These are phyloP conservation scores for Erebia palarica DNA, from an alignment of 2,888 invertebrate species.

Conservation along the genomic window DNA sequence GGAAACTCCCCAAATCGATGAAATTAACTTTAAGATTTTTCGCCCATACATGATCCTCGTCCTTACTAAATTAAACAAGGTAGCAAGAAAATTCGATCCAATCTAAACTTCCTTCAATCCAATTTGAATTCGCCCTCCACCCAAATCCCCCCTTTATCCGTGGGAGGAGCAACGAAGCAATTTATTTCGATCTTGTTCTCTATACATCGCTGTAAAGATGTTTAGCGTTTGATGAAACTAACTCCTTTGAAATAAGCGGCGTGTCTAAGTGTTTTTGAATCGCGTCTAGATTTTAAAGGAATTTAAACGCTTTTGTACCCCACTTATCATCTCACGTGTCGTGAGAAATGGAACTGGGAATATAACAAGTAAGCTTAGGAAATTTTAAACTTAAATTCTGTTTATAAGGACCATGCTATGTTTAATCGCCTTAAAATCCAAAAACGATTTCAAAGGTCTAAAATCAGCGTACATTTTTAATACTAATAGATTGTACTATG, in stretches of 20 bases:
- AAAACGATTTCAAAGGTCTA: no score
- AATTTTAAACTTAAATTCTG: no score
- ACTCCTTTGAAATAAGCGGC: slow-evolving; percentile 24
- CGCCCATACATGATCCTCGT: slow-evolving; percentile 43
- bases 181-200: slow-evolving; percentile 52
- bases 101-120: slow-evolving; percentile 80
- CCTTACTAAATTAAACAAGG: slow-evolving; percentile 77
- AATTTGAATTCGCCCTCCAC: slow-evolving; percentile 72
- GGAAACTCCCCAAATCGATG: slow-evolving; percentile 13
- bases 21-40: slow-evolving; percentile 36
- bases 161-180: slow-evolving; percentile 47
- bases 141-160: slow-evolving; percentile 43
- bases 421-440: not conserved
- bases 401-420: not conserved
- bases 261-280: slow-evolving; percentile 15
- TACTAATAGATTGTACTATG: no score
- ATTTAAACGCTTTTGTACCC: not conserved
- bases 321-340: not conserved
- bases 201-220: slow-evolving; percentile 38
- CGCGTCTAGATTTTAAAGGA: not conserved
- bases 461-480: no score
- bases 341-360: not conserved
- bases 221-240: slow-evolving; percentile 35
- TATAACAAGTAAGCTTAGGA: not conserved
- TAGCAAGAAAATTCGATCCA: slow-evolving; percentile 77